phyloP scores from a whole-genome alignment of 2,888 invertebrate genomes.

The Ophioninae sp. region DNA sequence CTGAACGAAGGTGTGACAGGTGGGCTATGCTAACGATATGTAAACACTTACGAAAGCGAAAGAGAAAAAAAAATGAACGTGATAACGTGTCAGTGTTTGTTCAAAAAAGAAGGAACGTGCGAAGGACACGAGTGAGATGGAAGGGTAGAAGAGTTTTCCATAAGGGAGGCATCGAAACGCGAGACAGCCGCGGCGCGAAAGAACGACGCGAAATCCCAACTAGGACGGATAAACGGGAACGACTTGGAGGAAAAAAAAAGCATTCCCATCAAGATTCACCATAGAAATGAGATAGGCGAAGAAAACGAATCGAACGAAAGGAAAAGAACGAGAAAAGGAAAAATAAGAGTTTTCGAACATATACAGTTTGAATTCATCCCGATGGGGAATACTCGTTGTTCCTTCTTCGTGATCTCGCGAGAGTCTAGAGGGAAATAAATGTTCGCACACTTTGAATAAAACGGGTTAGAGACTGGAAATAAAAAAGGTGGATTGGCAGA shows the following conservation, averaged over 20 bases:
- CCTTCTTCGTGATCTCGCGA: constrained; percentile 16
- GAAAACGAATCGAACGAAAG: constrained; percentile 24
- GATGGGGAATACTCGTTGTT: constrained; percentile 49
- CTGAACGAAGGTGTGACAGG: constrained; percentile 47
- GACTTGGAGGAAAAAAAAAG: constrained; percentile 7
- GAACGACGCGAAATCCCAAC: constrained; percentile 38
- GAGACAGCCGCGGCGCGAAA: constrained; percentile 38
- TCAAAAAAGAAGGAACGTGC: constrained; percentile 36
- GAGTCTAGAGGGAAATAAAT: constrained; percentile 49
- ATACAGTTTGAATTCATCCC: constrained; percentile 56
- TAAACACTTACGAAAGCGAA: constrained; percentile 39
- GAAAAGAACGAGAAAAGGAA: background rate
- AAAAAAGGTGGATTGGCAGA: too few species aligned
- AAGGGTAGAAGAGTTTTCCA: constrained; percentile 19
- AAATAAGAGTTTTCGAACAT: constrained; percentile 37
- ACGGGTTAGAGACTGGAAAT: too few species aligned
- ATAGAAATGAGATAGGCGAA: constrained; percentile 45
- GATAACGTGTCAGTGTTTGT: constrained; percentile 12
- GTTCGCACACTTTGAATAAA: constrained; percentile 9
- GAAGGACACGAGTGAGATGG: constrained; percentile 9
- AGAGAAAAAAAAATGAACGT: constrained; percentile 27
- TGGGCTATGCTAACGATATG: constrained; percentile 51
- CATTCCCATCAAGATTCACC: constrained; percentile 39
- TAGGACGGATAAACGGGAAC: constrained; percentile 9
- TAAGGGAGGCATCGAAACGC: constrained; percentile 36